Base-by-base conservation (phyloP, 2,113 vertebrate genomes). In the Colinus virginianus region DNA sequence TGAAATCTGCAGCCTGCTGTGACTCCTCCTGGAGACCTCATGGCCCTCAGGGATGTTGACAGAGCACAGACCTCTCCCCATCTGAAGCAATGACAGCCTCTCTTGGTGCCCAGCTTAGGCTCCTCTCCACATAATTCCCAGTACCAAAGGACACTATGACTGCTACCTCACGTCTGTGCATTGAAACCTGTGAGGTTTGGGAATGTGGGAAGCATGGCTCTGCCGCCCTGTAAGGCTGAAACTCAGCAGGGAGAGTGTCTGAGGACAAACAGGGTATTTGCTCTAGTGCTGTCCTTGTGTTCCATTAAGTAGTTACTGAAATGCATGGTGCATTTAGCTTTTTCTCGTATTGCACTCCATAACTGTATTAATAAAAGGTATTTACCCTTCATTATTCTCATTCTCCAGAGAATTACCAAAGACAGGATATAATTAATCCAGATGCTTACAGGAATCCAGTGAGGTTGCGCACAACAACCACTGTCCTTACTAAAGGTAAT, bases 351-450 rank as follows among this genome's bases (percentile, higher is more conserved):
- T 90, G 89, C 4, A 53, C 46, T 67, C 84, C 34, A 15, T 90
- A 95, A 95, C 82, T 95, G 87, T 93, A 92, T 94, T 96, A 95
- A 94, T 96, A 92, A 90, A 96, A 93, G 87, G 86, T 96, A 96
- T 95, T 96, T 96, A 93, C 84, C 89, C 92, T 90, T 93, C 89
- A 90, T 95, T 93, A 93, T 96, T 96, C 95, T 94, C 14, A 89
- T 94, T 96, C 92, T 90, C 89, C 22, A 85, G 94, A 91, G 95
- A 56, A 79, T 87, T 94, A 82, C 55, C 25, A 23, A 90, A 92
- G 91, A 76, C 90, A 94, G 81, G 78, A 87, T 95, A 88, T 94
- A 93, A 95, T 96, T 94, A 94, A 95, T 94, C 75, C 89, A 94
- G 84, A 93, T 89, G 90, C 61, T 95, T 40, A 67, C 72, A 80